Conservation (phyloP, 1,140 invertebrate species). For the Doryteuthis pealeii region DNA sequence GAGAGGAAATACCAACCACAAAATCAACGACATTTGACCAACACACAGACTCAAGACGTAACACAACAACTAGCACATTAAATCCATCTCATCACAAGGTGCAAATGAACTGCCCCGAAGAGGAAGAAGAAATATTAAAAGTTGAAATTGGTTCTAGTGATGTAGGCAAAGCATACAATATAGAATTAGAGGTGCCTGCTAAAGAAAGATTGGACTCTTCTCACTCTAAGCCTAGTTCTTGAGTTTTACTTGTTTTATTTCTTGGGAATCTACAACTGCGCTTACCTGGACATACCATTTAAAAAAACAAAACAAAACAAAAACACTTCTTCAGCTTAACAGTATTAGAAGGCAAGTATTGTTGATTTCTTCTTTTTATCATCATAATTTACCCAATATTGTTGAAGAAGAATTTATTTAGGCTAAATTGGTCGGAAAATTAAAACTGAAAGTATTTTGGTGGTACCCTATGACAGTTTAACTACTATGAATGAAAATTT, state of each 20-base stretch:
- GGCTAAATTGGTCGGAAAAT: too few species aligned
- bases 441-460: too few species aligned
- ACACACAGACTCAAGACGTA: too few species aligned
- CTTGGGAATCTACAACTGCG: neutral
- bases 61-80: too few species aligned
- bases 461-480: too few species aligned
- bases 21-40: too few species aligned
- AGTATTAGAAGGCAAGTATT: neutral
- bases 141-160: conserved; percentile 7
- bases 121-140: conserved; percentile 6
- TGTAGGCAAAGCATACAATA: conserved; percentile 8
- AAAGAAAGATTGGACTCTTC: neutral
- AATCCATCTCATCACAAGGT: neutral
- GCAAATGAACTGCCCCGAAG: neutral
- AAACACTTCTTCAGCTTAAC: neutral
- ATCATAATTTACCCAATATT: too few species aligned
- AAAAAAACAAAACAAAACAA: neutral
- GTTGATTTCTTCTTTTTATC: too few species aligned
- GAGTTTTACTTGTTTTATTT: neutral
- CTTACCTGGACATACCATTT: neutral
- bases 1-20: neutral
- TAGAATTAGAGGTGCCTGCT: conserved; percentile 4
- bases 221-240: neutral
- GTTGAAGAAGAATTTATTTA: too few species aligned
- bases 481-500: too few species aligned